Conservation (phyloP, 2,113 vertebrate genomes). For the Mormyrus iriodes region DNA sequence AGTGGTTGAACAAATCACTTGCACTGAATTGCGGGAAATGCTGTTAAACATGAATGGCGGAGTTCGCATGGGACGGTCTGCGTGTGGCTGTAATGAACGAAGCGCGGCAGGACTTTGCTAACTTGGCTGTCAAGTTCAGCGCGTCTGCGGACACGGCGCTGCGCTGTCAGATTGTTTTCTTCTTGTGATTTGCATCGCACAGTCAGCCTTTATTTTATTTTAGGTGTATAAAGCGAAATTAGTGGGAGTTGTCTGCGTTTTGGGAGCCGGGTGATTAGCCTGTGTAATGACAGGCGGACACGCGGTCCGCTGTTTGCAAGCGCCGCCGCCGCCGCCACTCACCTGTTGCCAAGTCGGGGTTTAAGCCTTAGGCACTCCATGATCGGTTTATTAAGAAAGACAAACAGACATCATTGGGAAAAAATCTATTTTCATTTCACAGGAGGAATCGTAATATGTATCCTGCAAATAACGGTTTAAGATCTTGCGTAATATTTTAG, state of each 20-base stretch:
- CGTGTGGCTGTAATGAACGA: neutral
- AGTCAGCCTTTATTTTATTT: neutral
- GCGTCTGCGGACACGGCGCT: neutral
- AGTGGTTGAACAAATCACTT: neutral
- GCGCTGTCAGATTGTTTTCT: neutral
- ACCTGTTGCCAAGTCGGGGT: constrained; percentile 44
- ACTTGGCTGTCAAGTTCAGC: neutral
- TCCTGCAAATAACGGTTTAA: neutral
- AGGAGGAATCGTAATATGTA: neutral
- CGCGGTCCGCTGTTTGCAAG: constrained; percentile 43
- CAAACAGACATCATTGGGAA: neutral
- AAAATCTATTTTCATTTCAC: neutral
- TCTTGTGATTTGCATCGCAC: neutral
- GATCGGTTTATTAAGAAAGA: neutral
- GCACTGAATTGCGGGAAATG: neutral
- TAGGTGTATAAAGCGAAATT: neutral
- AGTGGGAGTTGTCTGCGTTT: neutral
- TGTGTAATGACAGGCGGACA: constrained; percentile 14
- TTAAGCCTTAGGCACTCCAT: neutral
- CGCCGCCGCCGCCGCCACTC: constrained; percentile 30
- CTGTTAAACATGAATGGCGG: neutral
- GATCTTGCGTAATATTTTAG: neutral
- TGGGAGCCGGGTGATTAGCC: neutral
- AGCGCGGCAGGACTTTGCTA: neutral
- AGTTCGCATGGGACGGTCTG: neutral